Evolutionary conservation across 2,113 vertebrate species (phyloP), one percentile per base, ranked within the genome.

Genomic region (Melanocharis versteri): DNA sequence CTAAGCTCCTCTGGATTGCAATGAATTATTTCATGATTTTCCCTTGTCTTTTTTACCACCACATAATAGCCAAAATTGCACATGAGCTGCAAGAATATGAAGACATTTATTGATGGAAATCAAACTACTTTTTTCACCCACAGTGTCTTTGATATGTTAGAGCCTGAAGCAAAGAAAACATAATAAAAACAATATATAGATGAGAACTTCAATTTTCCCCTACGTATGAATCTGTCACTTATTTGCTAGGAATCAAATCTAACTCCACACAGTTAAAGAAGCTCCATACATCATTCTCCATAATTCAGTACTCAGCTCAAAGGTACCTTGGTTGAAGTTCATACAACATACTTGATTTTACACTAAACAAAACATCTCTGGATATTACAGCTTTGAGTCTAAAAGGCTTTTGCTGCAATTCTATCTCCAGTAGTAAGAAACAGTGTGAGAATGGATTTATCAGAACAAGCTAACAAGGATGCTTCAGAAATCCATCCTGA

Each of bases 171-270:
- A 97, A 97, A 97, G 90, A 93, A 96, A 97, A 97, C 87, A 87
- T 96, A 97, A 98, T 97, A 97, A 97, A 97, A 97, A 96, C 90
- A 97, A 97, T 93, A 96, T 93, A 97, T 64, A 96, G 92, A 97
- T 94, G 94, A 96, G 93, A 97, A 93, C 87, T 79, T 96, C 97
- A 93, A 94, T 97, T 98, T 97, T 96, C 95, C 73, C 94, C 73
- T 94, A 95, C 47, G 31, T 96, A 96, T 96, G 88, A 98, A 97
- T 97, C 95, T 97, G 96, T 95, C 91, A 53, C 90, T 97, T 96
- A 97, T 95, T 97, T 95, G 83, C 81, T 89, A 97, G 94, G 94
- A 97, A 97, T 97, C 94, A 97, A 97, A 97, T 97, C 71, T 97
- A 96, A 97, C 87, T 94, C 92, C 69, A 79, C 83, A 89, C 79